These are phyloP conservation scores for Elephas maximus DNA, from an alignment of 2,113 vertebrate genomes.

Conservation along the genomic window DNA sequence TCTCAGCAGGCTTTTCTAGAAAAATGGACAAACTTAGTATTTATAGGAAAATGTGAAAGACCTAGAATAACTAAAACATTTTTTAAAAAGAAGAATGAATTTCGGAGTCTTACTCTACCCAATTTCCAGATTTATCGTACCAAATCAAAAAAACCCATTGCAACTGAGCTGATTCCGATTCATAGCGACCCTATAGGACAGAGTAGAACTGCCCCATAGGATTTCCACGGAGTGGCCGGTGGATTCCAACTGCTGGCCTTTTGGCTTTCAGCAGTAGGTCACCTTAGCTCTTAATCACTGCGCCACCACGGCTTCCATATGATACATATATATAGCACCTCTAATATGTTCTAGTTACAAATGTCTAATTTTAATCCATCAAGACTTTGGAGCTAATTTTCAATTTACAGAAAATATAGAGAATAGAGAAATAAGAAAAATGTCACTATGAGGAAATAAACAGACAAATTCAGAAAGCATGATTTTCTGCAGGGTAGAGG, in stretches of 20 bases:
- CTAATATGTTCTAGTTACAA: not conserved
- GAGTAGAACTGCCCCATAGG: not conserved
- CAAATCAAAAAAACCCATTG: not conserved
- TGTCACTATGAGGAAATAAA: not conserved
- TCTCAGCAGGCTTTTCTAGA: not conserved
- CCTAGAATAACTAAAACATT: not conserved
- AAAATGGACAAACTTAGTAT: not conserved
- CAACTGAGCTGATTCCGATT: no score
- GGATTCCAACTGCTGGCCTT: not conserved
- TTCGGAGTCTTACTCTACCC: not conserved
- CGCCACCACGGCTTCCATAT: not conserved
- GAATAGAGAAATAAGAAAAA: not conserved
- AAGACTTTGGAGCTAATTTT: not conserved
- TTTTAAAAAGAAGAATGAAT: not conserved
- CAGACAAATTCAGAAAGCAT: not conserved
- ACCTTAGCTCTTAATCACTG: not conserved
- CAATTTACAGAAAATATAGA: not conserved
- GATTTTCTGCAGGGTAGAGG: not conserved
- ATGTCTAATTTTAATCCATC: not conserved
- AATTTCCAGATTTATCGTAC: not conserved
- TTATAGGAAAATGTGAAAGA: constrained; percentile 13
- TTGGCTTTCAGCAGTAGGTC: not conserved
- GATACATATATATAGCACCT: not conserved
- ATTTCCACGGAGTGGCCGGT: not conserved
- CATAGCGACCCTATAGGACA: not conserved